Evolutionary conservation across 2,797 vertebrate genomes (phyloP).

Genomic region (Sebastes taczanowskii): DNA sequence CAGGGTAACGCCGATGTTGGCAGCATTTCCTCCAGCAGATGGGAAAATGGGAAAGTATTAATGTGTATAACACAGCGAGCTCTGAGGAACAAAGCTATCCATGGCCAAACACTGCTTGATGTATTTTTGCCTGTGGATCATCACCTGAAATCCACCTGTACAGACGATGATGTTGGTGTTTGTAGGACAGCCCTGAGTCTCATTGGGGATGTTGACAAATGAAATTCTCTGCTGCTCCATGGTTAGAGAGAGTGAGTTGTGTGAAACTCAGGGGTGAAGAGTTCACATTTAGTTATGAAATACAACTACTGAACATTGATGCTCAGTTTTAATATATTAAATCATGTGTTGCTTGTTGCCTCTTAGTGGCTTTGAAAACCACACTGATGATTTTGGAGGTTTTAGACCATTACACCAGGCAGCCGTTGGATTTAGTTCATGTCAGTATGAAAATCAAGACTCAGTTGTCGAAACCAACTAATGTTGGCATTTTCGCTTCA

Average conservation of each 20-base stretch:
- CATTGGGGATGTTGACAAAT: not conserved
- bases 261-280: not conserved
- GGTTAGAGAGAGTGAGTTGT: not conserved
- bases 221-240: not conserved
- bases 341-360: not conserved
- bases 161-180: not conserved
- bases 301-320: not conserved
- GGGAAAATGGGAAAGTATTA: conserved; percentile 42
- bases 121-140: not conserved
- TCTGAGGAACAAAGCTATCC: conserved; percentile 17
- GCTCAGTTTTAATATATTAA: not conserved
- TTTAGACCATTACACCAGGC: not conserved
- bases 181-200: not conserved
- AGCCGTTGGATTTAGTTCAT: not conserved
- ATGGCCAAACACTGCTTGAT: conserved; percentile 1
- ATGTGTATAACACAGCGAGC: conserved; percentile 17
- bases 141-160: conserved; percentile 12
- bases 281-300: not conserved
- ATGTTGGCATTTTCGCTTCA: not conserved
- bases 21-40: conserved; percentile 44
- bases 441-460: not conserved
- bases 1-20: conserved; percentile 26
- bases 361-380: not conserved
- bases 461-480: not conserved
- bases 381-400: too few species aligned